Conservation (phyloP, 2,113 vertebrate genomes). For the Charadrius vociferus region DNA sequence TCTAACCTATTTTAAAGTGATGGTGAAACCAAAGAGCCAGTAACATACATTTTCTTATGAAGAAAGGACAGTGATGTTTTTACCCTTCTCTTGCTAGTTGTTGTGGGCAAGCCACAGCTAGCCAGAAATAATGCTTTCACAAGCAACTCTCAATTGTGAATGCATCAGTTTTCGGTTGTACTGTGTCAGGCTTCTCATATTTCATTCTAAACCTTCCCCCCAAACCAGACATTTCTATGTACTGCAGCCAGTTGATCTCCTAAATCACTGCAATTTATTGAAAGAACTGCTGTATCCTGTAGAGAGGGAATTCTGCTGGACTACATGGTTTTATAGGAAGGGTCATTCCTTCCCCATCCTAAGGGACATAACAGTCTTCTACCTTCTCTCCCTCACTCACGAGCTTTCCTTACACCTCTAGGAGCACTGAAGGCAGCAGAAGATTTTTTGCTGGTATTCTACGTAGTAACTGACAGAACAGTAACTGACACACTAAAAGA, state of each 20-base stretch:
- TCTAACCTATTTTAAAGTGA: background rate
- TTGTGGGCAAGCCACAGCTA: background rate
- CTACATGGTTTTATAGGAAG: background rate
- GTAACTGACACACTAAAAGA: background rate
- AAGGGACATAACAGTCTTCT: background rate
- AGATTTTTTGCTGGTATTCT: background rate
- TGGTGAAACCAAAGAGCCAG: background rate
- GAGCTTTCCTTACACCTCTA: background rate
- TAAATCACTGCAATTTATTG: background rate
- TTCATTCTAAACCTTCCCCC: background rate
- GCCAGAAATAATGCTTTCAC: background rate
- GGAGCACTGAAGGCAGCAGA: background rate
- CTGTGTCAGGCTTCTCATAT: background rate
- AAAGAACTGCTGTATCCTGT: background rate
- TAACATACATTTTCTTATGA: background rate
- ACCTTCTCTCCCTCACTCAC: background rate
- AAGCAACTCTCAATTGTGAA: background rate
- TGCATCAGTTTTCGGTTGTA: background rate
- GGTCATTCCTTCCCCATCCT: background rate
- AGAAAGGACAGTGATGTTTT: background rate
- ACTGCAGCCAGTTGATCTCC: background rate
- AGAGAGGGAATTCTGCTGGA: background rate
- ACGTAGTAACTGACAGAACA: background rate
- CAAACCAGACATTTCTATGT: background rate
- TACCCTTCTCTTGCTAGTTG: background rate